phyloP scores from a whole-genome alignment of 2,797 vertebrate genomes.

The Capromys pilorides region DNA sequence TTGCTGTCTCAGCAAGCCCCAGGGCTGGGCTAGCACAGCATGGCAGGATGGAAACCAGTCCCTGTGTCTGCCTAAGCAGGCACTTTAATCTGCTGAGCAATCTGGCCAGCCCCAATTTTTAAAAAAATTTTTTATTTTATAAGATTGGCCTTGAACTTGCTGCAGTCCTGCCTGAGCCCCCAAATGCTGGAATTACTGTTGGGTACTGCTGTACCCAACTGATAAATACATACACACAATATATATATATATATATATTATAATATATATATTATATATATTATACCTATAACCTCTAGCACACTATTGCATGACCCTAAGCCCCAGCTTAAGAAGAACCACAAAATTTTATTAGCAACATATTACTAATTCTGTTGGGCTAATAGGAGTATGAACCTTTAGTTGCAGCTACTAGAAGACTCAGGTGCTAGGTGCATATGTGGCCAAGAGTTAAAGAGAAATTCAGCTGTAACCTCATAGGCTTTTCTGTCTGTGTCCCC shows the following conservation, averaged over 20 bases:
- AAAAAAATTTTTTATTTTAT: too few relatives aligned
- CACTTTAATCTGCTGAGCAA: too few relatives aligned
- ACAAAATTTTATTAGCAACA: not conserved
- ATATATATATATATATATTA: too few relatives aligned
- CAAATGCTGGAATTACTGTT: not conserved
- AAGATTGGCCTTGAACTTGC: not conserved
- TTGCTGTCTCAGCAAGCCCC: too few relatives aligned
- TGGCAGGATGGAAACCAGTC: too few relatives aligned
- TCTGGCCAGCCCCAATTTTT: too few relatives aligned
- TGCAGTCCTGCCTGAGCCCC: not conserved
- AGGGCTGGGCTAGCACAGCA: too few relatives aligned
- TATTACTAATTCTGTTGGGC: not conserved
- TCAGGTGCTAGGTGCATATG: not conserved
- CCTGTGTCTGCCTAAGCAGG: too few relatives aligned
- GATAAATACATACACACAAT: not conserved
- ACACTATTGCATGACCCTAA: not conserved
- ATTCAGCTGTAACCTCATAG: not conserved
- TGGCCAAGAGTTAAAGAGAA: not conserved
- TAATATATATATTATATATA: not conserved
- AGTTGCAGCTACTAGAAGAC: not conserved
- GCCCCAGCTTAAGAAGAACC: constrained; percentile 57
- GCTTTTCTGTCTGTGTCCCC: constrained; percentile 52
- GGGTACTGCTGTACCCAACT: not conserved
- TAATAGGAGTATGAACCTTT: not conserved
- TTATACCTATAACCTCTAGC: not conserved